A percentile compares a stretch with the other conserved stretches of the same genome.
Conservation (phyloP, 1,140 invertebrate species). For the Drosophila trapezifrons region DNA sequence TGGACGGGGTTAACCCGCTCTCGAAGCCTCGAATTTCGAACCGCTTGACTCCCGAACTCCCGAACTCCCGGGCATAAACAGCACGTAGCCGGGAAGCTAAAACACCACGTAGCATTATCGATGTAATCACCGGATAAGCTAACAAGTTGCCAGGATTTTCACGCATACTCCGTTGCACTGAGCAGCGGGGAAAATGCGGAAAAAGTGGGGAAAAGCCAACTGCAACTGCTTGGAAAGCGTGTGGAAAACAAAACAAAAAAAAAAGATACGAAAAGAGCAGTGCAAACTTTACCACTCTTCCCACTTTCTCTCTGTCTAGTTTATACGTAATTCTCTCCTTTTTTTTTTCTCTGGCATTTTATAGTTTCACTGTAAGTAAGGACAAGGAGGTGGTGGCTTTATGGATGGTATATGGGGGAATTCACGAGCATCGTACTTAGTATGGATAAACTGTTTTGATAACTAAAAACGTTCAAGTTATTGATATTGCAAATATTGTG, state of each 20-base stretch:
- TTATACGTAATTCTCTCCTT: constrained; percentile 21
- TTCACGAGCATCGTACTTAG: constrained; percentile 46
- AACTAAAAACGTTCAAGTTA: constrained; percentile 74
- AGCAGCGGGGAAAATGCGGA: neutral
- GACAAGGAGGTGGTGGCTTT: neutral
- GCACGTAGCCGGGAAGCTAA: constrained; percentile 77
- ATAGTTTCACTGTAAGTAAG: constrained; percentile 34
- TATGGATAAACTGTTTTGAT: constrained; percentile 79
- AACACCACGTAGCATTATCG: constrained; percentile 84
- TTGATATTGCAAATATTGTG: constrained; percentile 75
- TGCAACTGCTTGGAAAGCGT: constrained; percentile 39
- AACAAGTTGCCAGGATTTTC: constrained; percentile 84
- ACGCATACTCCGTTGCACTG: constrained; percentile 64
- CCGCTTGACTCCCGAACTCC: constrained; percentile 25
- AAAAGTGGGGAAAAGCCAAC: constrained; percentile 1
- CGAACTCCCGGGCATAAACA: constrained; percentile 48
- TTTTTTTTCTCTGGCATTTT: constrained; percentile 48
- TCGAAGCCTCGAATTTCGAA: constrained; percentile 7
- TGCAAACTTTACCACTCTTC: constrained; percentile 45
- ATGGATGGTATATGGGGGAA: neutral
- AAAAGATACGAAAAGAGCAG: constrained; percentile 16
- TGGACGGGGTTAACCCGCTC: neutral
- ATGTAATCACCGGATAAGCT: constrained; percentile 84
- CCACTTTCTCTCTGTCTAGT: constrained; percentile 14
- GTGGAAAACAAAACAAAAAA: constrained; percentile 38